A percentile compares a stretch with the other conserved stretches of the same genome.
phyloP scores from a whole-genome alignment of 2,888 invertebrate species.

The Allophyes oxyacanthae region DNA sequence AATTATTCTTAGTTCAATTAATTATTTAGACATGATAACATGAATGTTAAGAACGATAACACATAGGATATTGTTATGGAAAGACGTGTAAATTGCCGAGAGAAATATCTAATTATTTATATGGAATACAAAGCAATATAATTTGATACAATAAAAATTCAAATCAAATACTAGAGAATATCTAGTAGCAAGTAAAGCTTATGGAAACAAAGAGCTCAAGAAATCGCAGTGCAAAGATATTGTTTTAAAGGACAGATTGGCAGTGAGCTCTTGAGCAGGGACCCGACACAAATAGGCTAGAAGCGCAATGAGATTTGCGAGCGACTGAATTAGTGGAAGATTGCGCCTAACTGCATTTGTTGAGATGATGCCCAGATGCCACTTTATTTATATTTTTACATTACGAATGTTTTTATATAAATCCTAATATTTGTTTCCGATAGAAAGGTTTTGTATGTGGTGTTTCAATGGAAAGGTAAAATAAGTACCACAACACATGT shows the following conservation, averaged over 20 bases:
- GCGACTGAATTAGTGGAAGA: constrained; percentile 71
- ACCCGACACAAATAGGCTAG: constrained; percentile 64
- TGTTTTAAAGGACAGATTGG: constrained; percentile 51
- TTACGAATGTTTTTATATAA: constrained; percentile 4
- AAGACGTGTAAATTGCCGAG: too few relatives aligned
- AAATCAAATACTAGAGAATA: too few relatives aligned
- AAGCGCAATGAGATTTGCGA: constrained; percentile 68
- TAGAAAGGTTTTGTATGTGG: not conserved
- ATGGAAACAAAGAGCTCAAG: constrained; percentile 24
- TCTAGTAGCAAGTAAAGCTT: not conserved
- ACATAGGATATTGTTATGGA: too few relatives aligned
- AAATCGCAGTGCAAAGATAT: constrained; percentile 55
- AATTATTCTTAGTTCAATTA: too few relatives aligned
- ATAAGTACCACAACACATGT: too few relatives aligned
- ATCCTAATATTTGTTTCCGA: not conserved
- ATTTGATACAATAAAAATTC: too few relatives aligned
- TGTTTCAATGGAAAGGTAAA: too few relatives aligned
- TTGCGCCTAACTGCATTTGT: constrained; percentile 79
- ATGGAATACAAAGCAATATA: too few relatives aligned
- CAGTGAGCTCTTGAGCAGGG: constrained; percentile 23
- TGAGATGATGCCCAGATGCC: constrained; percentile 55
- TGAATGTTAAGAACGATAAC: too few relatives aligned
- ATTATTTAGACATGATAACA: too few relatives aligned
- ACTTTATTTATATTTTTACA: constrained; percentile 38
- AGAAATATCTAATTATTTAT: too few relatives aligned